These are phyloP conservation scores for Malthinus flaveolus DNA, from an alignment of 2,888 invertebrate genomes.

Conservation along the genomic window DNA sequence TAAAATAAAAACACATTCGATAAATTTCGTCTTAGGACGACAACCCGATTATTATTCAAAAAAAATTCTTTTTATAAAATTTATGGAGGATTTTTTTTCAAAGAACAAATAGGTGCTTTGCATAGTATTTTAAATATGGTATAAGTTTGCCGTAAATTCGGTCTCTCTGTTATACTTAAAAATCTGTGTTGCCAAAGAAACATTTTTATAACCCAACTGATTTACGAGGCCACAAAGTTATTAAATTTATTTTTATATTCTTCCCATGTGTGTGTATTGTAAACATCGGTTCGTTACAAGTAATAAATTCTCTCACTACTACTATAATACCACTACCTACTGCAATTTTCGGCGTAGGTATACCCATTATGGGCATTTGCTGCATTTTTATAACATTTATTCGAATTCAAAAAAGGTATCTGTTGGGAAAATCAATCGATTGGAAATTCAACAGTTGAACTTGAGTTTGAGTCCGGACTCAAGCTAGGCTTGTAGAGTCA, in stretches of 20 bases:
- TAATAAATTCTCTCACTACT: conserved; percentile 22
- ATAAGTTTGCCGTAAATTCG: conserved; percentile 16
- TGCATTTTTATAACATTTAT: too few species aligned
- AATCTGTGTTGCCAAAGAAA: conserved; percentile 18
- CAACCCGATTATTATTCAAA: too few species aligned
- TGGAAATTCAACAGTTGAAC: too few species aligned
- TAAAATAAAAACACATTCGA: too few species aligned
- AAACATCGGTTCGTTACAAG: conserved; percentile 36
- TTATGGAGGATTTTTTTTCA: conserved; percentile 5
- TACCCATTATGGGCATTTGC: too few species aligned
- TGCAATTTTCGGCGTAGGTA: conserved; percentile 11
- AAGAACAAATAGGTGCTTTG: conserved; percentile 8
- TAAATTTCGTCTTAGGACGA: too few species aligned
- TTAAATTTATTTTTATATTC: conserved; percentile 37
- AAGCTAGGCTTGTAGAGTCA: too few species aligned
- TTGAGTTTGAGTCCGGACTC: too few species aligned
- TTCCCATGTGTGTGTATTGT: conserved; percentile 35
- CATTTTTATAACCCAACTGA: conserved; percentile 24
- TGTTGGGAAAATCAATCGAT: too few species aligned
- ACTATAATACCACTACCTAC: not conserved
- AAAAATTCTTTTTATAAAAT: not conserved
- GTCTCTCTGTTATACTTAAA: conserved; percentile 4
- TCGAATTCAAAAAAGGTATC: too few species aligned
- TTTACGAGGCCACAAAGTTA: conserved; percentile 25
- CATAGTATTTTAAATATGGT: conserved; percentile 10